A percentile compares a stretch with the other conserved stretches of the same genome.
Conservation (phyloP, 2,113 vertebrate species). For the Onychostruthus taczanowskii region DNA sequence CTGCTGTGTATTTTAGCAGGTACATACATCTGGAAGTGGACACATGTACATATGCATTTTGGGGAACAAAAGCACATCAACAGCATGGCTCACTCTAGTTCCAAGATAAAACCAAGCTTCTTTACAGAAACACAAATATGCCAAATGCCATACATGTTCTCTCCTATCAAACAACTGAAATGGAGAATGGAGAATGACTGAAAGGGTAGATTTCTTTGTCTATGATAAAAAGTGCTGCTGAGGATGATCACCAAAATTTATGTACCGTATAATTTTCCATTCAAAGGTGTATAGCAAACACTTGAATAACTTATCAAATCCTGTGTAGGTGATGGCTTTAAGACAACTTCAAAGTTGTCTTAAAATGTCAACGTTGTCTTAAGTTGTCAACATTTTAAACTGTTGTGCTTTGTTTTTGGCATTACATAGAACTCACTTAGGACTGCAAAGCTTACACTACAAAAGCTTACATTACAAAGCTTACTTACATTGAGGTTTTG, state of each 20-base stretch:
- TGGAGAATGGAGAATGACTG: neutral
- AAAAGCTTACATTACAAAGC: neutral
- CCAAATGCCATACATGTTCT: constrained; percentile 11
- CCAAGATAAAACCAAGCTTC: neutral
- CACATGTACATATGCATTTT: neutral
- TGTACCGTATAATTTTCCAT: constrained; percentile 12
- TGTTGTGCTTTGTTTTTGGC: constrained; percentile 16
- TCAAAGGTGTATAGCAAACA: constrained; percentile 43
- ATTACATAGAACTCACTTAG: neutral
- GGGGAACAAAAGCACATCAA: neutral
- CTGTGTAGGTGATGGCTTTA: constrained; percentile 32
- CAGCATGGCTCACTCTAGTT: neutral
- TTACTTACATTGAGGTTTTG: constrained; percentile 74
- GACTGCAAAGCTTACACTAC: constrained; percentile 12
- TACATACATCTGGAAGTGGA: neutral
- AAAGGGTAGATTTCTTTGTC: neutral
- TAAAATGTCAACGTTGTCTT: no score
- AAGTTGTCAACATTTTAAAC: constrained; percentile 2
- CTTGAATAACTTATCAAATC: constrained; percentile 7
- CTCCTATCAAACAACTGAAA: neutral
- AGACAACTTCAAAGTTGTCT: neutral
- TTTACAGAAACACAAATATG: neutral
- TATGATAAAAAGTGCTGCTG: neutral
- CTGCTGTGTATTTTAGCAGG: neutral
- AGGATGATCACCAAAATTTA: constrained; percentile 44